Conservation (phyloP, 1,140 invertebrate species). For the Zaprionus tsacasi region DNA sequence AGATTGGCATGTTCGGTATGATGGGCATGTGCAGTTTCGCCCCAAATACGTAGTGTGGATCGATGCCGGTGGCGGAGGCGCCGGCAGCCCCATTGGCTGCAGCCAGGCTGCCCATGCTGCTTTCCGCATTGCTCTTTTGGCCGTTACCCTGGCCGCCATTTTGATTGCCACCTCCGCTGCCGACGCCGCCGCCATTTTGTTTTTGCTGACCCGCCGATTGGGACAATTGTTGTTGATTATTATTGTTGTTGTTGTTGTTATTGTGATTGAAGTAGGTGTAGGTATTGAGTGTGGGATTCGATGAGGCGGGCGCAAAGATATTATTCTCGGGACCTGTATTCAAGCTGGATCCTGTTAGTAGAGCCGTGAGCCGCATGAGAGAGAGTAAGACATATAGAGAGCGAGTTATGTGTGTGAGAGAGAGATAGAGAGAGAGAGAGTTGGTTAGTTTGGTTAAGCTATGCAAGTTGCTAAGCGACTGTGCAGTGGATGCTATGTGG, state of each 20-base stretch:
- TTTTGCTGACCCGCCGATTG: slow-evolving; percentile 7
- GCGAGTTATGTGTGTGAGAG: not conserved
- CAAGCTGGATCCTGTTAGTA: slow-evolving; percentile 77
- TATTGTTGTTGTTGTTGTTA: slow-evolving; percentile 34
- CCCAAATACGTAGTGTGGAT: slow-evolving; percentile 83
- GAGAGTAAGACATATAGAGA: slow-evolving; percentile 9
- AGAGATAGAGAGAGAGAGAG: slow-evolving; percentile 1
- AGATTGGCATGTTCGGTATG: slow-evolving; percentile 83
- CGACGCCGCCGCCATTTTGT: slow-evolving; percentile 1
- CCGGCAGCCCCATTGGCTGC: slow-evolving; percentile 65
- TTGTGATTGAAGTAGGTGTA: slow-evolving; percentile 68
- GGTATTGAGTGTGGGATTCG: slow-evolving; percentile 81
- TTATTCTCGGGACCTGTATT: slow-evolving; percentile 83
- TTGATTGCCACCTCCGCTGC: slow-evolving; percentile 6
- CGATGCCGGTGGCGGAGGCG: slow-evolving; percentile 65
- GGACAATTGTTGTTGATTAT: slow-evolving; percentile 20
- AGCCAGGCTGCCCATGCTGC: slow-evolving; percentile 31
- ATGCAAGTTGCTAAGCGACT: not conserved
- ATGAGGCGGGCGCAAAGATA: slow-evolving; percentile 78
- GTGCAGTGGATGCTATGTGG: not conserved
- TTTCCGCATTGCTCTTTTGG: slow-evolving; percentile 7
- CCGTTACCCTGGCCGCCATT: slow-evolving; percentile 13
- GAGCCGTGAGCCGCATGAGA: slow-evolving; percentile 11
- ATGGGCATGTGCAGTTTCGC: slow-evolving; percentile 77
- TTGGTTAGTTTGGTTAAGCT: not conserved